A percentile compares a stretch with the other conserved stretches of the same genome.
Evolutionary conservation across 2,113 vertebrate genomes (phyloP).

Genomic region (Siniperca chuatsi): DNA sequence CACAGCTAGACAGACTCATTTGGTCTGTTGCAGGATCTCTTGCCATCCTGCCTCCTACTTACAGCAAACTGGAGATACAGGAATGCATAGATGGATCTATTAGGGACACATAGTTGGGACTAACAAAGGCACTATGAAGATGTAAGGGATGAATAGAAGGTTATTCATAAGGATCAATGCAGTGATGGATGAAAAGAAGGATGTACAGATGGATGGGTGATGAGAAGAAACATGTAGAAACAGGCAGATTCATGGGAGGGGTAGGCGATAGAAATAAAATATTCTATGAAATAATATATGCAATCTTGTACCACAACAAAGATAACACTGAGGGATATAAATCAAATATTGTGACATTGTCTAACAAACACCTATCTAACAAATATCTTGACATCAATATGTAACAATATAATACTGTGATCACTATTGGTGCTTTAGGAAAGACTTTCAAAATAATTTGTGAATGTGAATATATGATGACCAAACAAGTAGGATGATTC

Average conservation of each 20-base stretch:
- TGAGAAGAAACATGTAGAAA: background rate
- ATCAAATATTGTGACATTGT: background rate
- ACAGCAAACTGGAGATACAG: constrained; percentile 23
- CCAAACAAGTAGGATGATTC: background rate
- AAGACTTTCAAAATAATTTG: background rate
- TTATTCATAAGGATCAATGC: constrained; percentile 3
- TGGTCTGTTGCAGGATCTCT: constrained; percentile 21
- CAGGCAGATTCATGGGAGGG: background rate
- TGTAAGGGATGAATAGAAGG: background rate
- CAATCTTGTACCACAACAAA: background rate
- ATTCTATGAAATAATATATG: background rate
- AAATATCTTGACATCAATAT: background rate
- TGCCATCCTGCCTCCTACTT: background rate
- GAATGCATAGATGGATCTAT: background rate
- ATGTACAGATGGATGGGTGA: constrained; percentile 20
- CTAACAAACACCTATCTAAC: background rate
- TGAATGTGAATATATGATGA: background rate
- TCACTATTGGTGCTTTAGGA: background rate
- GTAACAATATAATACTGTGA: background rate
- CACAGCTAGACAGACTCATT: constrained; percentile 46
- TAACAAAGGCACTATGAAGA: constrained; percentile 3
- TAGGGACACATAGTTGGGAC: constrained; percentile 18
- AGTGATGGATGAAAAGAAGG: constrained; percentile 41
- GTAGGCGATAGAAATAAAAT: background rate
- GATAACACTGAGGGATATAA: background rate